Evolutionary conservation across 2,888 invertebrate species (phyloP).

Genomic region (Lucinisca nassula): DNA sequence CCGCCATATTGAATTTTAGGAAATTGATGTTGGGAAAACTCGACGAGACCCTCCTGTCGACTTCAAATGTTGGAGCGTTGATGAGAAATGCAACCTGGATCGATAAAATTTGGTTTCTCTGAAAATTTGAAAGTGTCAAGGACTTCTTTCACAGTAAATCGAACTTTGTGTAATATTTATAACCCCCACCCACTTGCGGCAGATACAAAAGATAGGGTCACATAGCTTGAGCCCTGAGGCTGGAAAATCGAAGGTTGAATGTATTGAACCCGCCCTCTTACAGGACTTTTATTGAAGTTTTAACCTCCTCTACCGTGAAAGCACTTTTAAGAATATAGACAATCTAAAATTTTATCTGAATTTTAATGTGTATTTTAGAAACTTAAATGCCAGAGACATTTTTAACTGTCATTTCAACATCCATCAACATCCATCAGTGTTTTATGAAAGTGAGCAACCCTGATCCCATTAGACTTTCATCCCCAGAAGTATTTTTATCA

Average conservation of each 20-base stretch:
- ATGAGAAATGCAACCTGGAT: too few relatives aligned
- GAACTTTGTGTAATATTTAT: background rate
- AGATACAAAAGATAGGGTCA: background rate
- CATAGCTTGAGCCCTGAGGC: background rate
- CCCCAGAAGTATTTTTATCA: too few relatives aligned
- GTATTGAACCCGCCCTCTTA: background rate
- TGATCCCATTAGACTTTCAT: background rate
- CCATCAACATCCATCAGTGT: too few relatives aligned
- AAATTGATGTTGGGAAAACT: background rate
- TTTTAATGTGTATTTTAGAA: too few relatives aligned
- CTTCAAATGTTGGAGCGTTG: too few relatives aligned
- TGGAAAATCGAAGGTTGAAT: too few relatives aligned
- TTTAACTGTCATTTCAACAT: background rate
- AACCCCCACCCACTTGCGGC: background rate
- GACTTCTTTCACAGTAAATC: background rate
- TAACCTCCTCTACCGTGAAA: background rate
- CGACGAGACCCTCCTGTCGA: background rate
- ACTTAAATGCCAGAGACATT: background rate
- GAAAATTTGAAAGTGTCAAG: background rate
- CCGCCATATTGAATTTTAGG: background rate
- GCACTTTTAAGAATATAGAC: background rate
- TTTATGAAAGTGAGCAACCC: background rate
- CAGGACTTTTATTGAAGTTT: background rate
- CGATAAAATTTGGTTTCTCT: too few relatives aligned
- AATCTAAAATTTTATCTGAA: background rate